phyloP scores from a whole-genome alignment of 1,140 invertebrate species.

The Drosophila ercepeae region DNA sequence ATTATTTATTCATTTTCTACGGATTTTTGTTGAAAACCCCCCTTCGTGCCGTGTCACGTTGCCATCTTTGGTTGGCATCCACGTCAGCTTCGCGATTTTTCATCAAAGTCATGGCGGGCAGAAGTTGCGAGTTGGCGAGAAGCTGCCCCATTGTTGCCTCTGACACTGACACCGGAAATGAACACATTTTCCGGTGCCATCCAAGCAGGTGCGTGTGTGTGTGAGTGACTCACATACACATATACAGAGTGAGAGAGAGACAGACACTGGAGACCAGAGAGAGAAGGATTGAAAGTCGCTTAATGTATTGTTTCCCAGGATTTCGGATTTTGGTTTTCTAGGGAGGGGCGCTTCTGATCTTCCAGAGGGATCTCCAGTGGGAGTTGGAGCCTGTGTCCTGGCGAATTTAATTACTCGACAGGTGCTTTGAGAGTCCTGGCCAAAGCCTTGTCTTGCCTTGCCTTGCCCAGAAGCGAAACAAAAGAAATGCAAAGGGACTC shows the following conservation, averaged over 20 bases:
- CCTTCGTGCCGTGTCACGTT: slow-evolving; percentile 22
- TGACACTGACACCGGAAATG: slow-evolving; percentile 82
- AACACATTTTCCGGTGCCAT: slow-evolving; percentile 80
- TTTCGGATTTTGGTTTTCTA: slow-evolving; percentile 17
- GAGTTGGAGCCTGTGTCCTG: not conserved
- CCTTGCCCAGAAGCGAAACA: not conserved
- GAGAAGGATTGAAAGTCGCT: slow-evolving; percentile 50
- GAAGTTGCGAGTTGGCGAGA: slow-evolving; percentile 60
- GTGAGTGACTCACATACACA: slow-evolving; percentile 1
- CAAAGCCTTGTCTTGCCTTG: not conserved
- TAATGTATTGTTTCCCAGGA: slow-evolving; percentile 55
- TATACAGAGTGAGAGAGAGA: no score
- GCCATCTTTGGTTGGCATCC: slow-evolving; percentile 1
- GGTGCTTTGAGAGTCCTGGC: slow-evolving; percentile 40
- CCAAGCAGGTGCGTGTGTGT: slow-evolving; percentile 24
- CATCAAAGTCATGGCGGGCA: slow-evolving; percentile 59
- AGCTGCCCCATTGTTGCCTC: slow-evolving; percentile 50
- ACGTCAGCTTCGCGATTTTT: slow-evolving; percentile 58
- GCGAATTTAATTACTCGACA: slow-evolving; percentile 33
- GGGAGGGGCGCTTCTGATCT: not conserved
- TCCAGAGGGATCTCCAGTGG: not conserved
- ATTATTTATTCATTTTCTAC: no score
- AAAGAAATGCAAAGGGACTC: no score
- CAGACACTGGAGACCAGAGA: slow-evolving; percentile 6
- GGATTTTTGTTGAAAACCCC: no score